Conservation (phyloP, 2,888 invertebrate genomes). For the Formica aserva region DNA sequence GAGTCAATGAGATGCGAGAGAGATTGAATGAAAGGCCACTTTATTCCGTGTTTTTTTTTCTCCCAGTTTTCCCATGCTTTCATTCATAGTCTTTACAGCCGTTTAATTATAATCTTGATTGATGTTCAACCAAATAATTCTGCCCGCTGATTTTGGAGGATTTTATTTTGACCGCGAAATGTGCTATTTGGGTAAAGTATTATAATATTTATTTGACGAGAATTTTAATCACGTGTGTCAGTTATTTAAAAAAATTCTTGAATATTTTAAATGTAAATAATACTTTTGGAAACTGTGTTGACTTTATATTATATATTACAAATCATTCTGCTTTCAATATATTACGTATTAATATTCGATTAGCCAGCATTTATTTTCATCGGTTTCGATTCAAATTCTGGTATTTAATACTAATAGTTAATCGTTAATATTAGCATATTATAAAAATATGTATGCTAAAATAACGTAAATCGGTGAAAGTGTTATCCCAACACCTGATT, state of each 20-base stretch:
- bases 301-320: background rate
- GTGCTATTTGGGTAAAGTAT: background rate
- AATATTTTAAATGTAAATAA: background rate
- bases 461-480: background rate
- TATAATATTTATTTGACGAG: background rate
- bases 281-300: background rate
- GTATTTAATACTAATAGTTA: background rate
- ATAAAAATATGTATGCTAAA: background rate
- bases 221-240: background rate
- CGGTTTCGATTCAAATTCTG: constrained; percentile 2
- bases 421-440: background rate
- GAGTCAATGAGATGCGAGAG: background rate
- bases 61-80: background rate
- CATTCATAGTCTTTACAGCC: background rate
- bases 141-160: background rate
- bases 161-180: background rate
- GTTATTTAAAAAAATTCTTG: background rate
- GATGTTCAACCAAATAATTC: background rate
- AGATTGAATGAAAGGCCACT: background rate
- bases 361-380: background rate
- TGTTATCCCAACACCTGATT: background rate
- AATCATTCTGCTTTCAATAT: background rate
- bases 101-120: background rate
- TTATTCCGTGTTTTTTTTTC: background rate
- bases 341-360: constrained; percentile 25